Percentiles rank a stretch among this genome's conserved stretches.
phyloP scores from a whole-genome alignment of 2,797 vertebrate genomes.

The Lagodon rhomboides region DNA sequence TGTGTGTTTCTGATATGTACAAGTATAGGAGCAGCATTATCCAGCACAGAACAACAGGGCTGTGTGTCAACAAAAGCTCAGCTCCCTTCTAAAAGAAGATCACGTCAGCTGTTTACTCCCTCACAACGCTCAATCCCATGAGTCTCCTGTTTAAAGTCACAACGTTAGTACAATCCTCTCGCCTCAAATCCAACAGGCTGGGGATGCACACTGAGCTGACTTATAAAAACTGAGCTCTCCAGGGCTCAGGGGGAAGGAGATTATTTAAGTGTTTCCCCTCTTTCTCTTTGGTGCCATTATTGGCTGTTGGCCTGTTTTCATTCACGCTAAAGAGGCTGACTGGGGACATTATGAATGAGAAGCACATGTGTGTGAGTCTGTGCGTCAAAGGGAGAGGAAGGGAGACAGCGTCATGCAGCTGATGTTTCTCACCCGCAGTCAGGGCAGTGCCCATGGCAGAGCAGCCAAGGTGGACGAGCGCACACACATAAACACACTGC shows the following conservation, averaged over 20 bases:
- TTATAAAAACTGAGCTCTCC: conserved; percentile 51
- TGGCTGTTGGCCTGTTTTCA: conserved; percentile 68
- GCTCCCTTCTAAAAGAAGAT: conserved; percentile 13
- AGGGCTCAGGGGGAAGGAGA: conserved; percentile 65
- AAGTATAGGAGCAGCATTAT: conserved; percentile 7
- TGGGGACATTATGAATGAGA: conserved; percentile 51
- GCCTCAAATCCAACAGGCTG: conserved; percentile 57
- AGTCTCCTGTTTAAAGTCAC: conserved; percentile 55
- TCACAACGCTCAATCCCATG: conserved; percentile 43
- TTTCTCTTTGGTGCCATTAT: conserved; percentile 55
- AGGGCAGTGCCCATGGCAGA: conserved; percentile 48
- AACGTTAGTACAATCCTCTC: conserved; percentile 53
- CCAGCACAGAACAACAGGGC: not conserved
- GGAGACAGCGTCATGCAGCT: conserved; percentile 26
- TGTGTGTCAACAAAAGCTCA: conserved; percentile 21
- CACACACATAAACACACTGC: conserved; percentile 50
- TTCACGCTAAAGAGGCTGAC: conserved; percentile 43
- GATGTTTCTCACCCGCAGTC: conserved; percentile 51
- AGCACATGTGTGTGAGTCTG: conserved; percentile 16
- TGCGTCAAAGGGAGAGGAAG: not conserved
- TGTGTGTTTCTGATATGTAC: not conserved
- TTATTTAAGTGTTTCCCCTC: conserved; percentile 71
- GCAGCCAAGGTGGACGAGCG: conserved; percentile 36
- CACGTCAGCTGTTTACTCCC: conserved; percentile 49
- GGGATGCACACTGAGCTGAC: conserved; percentile 59